Conservation (phyloP, 2,797 vertebrate species). For the Sylvilagus floridanus region DNA sequence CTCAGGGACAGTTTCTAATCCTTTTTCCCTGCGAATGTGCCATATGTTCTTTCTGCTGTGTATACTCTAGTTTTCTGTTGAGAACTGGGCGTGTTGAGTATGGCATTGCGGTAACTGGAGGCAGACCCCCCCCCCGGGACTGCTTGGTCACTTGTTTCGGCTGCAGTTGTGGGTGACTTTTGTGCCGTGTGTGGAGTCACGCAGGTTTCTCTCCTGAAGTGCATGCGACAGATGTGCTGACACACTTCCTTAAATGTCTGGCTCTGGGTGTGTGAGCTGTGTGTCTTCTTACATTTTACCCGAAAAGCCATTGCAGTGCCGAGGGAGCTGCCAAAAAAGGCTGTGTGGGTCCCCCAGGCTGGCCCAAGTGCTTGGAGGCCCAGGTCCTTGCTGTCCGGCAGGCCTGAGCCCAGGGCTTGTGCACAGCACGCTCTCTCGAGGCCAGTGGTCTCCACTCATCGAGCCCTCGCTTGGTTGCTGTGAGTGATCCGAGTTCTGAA, state of each 20-base stretch:
- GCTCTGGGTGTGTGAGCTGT: not conserved
- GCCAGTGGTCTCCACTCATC: not conserved
- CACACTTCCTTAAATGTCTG: not conserved
- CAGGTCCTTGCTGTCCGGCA: not conserved
- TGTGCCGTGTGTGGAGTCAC: not conserved
- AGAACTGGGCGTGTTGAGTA: not conserved
- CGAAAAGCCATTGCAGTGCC: not conserved
- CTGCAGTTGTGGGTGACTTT: not conserved
- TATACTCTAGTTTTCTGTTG: conserved; percentile 2
- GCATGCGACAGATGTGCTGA: not conserved
- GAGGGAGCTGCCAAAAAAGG: not conserved
- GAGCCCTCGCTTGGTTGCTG: not conserved
- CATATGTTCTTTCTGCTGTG: conserved; percentile 42
- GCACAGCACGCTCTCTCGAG: not conserved
- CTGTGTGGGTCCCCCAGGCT: not conserved
- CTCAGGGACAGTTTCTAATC: not conserved
- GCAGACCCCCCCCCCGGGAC: not conserved
- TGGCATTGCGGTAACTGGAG: not conserved
- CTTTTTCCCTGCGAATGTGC: not conserved
- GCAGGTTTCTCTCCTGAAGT: not conserved
- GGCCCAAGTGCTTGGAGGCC: not conserved
- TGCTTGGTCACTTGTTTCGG: conserved; percentile 9
- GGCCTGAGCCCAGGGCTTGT: not conserved
- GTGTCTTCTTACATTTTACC: not conserved
- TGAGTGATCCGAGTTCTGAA: not conserved